Conservation (phyloP, 2,113 vertebrate genomes). For the Plestiodon gilberti region DNA sequence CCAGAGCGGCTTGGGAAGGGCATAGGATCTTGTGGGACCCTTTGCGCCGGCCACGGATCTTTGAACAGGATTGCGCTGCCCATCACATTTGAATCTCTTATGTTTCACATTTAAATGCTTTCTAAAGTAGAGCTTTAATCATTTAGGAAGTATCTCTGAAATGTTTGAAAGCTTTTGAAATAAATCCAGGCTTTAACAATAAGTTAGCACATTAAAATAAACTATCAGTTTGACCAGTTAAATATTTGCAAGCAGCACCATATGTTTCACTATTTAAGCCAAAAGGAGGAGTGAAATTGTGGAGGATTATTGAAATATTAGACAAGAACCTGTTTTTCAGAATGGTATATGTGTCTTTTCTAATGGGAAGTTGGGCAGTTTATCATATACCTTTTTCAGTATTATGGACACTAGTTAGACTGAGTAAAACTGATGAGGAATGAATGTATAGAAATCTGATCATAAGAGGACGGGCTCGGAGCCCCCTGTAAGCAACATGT, state of each 20-base stretch:
- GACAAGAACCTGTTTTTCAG: background rate
- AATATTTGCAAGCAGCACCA: background rate
- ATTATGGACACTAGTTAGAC: background rate
- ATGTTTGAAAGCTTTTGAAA: background rate
- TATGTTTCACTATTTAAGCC: background rate
- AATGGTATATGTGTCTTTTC: background rate
- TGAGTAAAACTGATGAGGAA: background rate
- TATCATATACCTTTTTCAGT: background rate
- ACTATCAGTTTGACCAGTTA: too few species aligned
- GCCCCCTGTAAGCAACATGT: background rate
- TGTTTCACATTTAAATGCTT: too few species aligned
- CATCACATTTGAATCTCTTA: background rate
- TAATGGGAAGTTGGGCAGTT: background rate
- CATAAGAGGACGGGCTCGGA: background rate
- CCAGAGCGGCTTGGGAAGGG: too few species aligned
- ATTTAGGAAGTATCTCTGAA: background rate
- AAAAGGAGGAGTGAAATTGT: background rate
- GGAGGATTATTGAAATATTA: background rate
- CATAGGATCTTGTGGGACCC: too few species aligned
- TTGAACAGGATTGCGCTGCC: too few species aligned
- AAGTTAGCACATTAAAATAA: background rate
- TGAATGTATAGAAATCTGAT: background rate
- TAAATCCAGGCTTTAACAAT: background rate
- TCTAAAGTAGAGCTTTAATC: background rate
- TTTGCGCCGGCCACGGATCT: too few species aligned